phyloP scores from a whole-genome alignment of 2,113 vertebrate species.

The Tachycineta bicolor region DNA sequence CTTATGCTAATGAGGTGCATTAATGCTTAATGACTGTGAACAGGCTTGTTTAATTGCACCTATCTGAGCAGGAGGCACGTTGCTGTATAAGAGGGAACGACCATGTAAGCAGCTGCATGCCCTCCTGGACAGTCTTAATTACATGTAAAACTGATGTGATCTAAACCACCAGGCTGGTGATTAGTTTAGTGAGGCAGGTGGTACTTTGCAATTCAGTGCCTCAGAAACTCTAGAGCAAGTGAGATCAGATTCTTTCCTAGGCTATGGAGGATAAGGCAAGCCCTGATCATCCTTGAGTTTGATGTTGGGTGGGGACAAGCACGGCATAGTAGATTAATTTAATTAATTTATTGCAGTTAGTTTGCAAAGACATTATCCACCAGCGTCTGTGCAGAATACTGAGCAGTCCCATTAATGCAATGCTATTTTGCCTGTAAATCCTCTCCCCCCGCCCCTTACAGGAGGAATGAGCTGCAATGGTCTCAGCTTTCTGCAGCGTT shows the following conservation, averaged over 20 bases:
- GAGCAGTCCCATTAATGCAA: conserved; percentile 72
- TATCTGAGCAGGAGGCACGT: conserved; percentile 75
- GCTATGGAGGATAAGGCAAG: conserved; percentile 48
- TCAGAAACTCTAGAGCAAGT: conserved; percentile 64
- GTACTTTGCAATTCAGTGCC: conserved; percentile 71
- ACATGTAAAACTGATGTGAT: conserved; percentile 78
- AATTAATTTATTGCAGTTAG: conserved; percentile 73
- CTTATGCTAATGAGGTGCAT: conserved; percentile 78
- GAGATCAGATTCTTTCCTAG: conserved; percentile 48
- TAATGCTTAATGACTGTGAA: conserved; percentile 78
- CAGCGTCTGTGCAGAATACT: conserved; percentile 65
- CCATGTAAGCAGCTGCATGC: conserved; percentile 72
- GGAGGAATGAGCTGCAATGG: conserved; percentile 40
- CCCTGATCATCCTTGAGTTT: conserved; percentile 57
- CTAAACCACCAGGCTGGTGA: conserved; percentile 75
- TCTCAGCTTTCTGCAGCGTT: conserved; percentile 56
- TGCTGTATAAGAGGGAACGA: conserved; percentile 70
- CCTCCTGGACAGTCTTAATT: conserved; percentile 74
- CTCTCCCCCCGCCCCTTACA: conserved; percentile 50
- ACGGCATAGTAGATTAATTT: conserved; percentile 65
- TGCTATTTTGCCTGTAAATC: conserved; percentile 70
- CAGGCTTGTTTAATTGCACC: conserved; percentile 74
- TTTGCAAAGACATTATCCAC: conserved; percentile 61
- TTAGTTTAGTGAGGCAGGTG: conserved; percentile 77
- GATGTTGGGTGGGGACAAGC: conserved; percentile 57